Conservation (phyloP, 2,888 invertebrate species). For the Cybosia mesomella region DNA sequence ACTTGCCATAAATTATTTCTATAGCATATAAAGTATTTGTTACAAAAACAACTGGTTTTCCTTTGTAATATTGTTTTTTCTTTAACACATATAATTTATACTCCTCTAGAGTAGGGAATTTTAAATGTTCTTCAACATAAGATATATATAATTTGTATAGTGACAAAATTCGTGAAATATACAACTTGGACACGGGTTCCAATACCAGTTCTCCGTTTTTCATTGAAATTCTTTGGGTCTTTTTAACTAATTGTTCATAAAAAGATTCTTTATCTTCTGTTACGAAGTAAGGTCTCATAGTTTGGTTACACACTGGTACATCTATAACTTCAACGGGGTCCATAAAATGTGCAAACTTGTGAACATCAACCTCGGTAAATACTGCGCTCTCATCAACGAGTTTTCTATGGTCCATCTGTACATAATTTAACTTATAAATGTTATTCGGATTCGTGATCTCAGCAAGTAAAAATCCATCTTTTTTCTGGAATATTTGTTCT, state of each 20-base stretch:
- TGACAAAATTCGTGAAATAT: constrained; percentile 11
- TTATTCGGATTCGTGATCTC: constrained; percentile 15
- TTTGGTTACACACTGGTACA: constrained; percentile 11
- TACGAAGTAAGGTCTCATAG: constrained; percentile 16
- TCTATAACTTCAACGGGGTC: constrained; percentile 5
- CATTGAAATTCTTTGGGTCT: neutral
- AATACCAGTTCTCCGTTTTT: neutral
- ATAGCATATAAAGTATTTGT: neutral
- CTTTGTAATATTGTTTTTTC: constrained; percentile 8
- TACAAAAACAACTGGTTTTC: constrained; percentile 5
- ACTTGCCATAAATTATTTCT: neutral
- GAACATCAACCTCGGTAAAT: constrained; percentile 11
- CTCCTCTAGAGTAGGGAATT: constrained; percentile 8
- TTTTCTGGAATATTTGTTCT: constrained; percentile 12
- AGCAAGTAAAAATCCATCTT: constrained; percentile 1
- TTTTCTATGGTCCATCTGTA: constrained; percentile 12
- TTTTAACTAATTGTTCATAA: constrained; percentile 11
- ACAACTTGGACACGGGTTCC: constrained; percentile 6
- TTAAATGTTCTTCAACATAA: constrained; percentile 1
- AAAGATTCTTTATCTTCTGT: constrained; percentile 17
- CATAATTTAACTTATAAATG: constrained; percentile 16
- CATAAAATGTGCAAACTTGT: constrained; percentile 16
- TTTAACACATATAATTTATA: constrained; percentile 12
- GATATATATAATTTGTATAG: constrained; percentile 12
- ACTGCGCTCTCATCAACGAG: constrained; percentile 11